Evolutionary conservation across 2,113 vertebrate genomes (phyloP).

Genomic region (Syrmaticus mikado): DNA sequence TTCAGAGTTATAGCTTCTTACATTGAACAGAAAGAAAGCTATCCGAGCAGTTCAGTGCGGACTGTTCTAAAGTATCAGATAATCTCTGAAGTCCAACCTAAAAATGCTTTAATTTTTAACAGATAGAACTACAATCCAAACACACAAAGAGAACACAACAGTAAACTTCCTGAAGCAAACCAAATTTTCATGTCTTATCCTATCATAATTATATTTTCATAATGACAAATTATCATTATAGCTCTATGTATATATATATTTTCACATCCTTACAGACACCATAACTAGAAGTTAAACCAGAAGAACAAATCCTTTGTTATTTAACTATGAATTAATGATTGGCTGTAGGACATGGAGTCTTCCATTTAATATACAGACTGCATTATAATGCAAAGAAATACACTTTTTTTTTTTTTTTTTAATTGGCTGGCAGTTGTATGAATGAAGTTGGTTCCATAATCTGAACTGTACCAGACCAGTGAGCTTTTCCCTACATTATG

Average conservation of each 20-base stretch:
- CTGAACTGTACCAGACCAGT: fast-evolving
- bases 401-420: neutral
- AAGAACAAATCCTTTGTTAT: neutral
- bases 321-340: neutral
- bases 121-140: neutral
- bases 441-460: neutral
- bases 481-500: neutral
- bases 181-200: neutral
- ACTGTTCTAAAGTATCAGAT: neutral
- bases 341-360: neutral
- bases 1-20: neutral
- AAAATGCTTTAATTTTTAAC: neutral
- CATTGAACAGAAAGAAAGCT: neutral
- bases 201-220: neutral
- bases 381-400: neutral
- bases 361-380: fast-evolving
- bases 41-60: neutral
- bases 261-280: neutral
- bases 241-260: neutral
- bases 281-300: neutral
- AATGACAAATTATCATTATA: neutral
- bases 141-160: neutral
- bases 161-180: neutral
- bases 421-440: neutral
- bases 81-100: neutral